Conservation (phyloP, 2,888 invertebrate genomes). For the Dugesia japonica region DNA sequence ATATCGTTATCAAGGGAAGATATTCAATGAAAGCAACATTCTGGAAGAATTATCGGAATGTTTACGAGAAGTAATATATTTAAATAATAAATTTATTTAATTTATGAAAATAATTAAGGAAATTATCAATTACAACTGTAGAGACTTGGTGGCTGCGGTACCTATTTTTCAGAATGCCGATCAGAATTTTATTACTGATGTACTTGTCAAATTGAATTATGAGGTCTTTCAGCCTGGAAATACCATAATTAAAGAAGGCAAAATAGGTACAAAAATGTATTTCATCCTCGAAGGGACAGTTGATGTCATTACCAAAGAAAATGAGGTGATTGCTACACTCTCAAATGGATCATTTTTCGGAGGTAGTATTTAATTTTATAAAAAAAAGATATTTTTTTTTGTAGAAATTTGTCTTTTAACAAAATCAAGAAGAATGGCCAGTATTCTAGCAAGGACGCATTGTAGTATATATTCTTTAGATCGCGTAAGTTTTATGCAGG, state of each 20-base stretch:
- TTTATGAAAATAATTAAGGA: background rate
- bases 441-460: background rate
- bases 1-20: slow-evolving; percentile 7
- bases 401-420: background rate
- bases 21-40: slow-evolving; percentile 7
- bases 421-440: background rate
- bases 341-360: background rate
- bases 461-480: background rate
- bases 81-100: too few relatives aligned
- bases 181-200: background rate
- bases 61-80: background rate
- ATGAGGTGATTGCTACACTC: background rate
- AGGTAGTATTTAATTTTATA: background rate
- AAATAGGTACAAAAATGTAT: background rate
- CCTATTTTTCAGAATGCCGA: background rate
- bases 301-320: background rate
- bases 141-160: background rate
- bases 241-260: background rate
- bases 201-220: background rate
- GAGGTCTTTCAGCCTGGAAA: background rate
- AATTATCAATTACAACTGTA: background rate
- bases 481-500: background rate
- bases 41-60: background rate
- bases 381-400: background rate
- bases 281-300: background rate